Base-by-base conservation (phyloP, 2,113 vertebrate species). In the Empidonax traillii region DNA sequence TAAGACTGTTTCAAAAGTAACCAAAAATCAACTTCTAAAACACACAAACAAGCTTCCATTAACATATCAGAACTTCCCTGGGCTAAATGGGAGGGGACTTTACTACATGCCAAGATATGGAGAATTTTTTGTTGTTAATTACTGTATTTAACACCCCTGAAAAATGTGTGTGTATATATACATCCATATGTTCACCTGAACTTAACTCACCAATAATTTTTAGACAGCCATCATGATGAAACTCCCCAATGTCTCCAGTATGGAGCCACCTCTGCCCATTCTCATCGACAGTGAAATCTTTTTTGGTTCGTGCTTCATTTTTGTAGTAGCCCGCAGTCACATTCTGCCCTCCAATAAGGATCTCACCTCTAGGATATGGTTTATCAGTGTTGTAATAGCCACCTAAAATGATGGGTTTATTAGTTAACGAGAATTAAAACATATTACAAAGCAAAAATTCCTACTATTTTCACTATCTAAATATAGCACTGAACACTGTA, bases 241-340 rank as follows among this genome's bases (percentile, higher is more conserved):
- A 98, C 94, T 99, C 99, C 17, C 99, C 99, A 37, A 99, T 99
- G 92, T 99, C 99, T 75, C 99, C 99, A 4, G 99, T 99, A 68
- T 98, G 99, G 83, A 99, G 99, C 99, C 99, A 99, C 33, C 99
- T 97, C 97, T 99, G 99, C n/a, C 98, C 98, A 14, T 98, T 98
- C 76, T 98, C 97, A 87, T 99, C 99, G 75, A 98, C 97, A 49
- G 97, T 98, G 97, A 99, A 99, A 93, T 99, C 99, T 31, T 98
- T 97, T 41, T 96, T 98, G 85, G 98, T 98, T 94, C 98, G 98
- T 5, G 81, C 79, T 90, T 98, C 97, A 31, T 98, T 98, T 97
- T 99, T 99, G 93, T 99, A 99, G 98, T 99, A 99, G n/a, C 99
- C 99, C 98, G 99, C 98, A n/a, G 99, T 99, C 41, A 99, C 98